These are phyloP conservation scores for Bhutanitis thaidina DNA, from an alignment of 2,888 invertebrate genomes.

Conservation along the genomic window DNA sequence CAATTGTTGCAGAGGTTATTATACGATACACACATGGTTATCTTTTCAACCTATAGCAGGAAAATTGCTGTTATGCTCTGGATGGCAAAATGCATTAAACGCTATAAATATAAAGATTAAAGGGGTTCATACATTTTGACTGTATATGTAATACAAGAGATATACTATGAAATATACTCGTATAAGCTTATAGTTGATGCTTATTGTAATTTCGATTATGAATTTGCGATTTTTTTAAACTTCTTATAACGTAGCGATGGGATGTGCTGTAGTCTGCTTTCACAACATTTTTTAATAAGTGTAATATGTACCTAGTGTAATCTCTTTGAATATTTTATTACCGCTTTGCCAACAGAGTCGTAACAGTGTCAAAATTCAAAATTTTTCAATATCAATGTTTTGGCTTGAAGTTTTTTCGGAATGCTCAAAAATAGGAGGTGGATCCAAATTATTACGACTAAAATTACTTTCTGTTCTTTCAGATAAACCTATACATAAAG, in stretches of 20 bases:
- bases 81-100: constrained; percentile 50
- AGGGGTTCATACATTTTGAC: constrained; percentile 23
- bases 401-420: constrained; percentile 60
- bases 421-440: constrained; percentile 73
- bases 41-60: constrained; percentile 48
- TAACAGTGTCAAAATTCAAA: constrained; percentile 72
- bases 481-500: constrained; percentile 11
- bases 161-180: not conserved
- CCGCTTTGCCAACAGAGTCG: constrained; percentile 60
- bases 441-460: constrained; percentile 32
- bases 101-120: constrained; percentile 14
- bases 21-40: constrained; percentile 28
- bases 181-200: constrained; percentile 22
- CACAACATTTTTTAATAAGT: not conserved
- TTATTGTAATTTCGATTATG: constrained; percentile 15
- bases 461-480: constrained; percentile 10
- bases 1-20: too few relatives aligned
- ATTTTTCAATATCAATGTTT: constrained; percentile 48
- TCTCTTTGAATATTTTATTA: constrained; percentile 15
- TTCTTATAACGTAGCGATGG: not conserved
- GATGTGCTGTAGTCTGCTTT: constrained; percentile 12
- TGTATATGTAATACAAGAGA: constrained; percentile 20
- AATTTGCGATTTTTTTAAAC: not conserved
- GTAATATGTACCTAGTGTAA: not conserved
- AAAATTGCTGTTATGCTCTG: constrained; percentile 66